Evolutionary conservation across 1,140 invertebrate species (phyloP).

Genomic region (Calliopsis andreniformis): DNA sequence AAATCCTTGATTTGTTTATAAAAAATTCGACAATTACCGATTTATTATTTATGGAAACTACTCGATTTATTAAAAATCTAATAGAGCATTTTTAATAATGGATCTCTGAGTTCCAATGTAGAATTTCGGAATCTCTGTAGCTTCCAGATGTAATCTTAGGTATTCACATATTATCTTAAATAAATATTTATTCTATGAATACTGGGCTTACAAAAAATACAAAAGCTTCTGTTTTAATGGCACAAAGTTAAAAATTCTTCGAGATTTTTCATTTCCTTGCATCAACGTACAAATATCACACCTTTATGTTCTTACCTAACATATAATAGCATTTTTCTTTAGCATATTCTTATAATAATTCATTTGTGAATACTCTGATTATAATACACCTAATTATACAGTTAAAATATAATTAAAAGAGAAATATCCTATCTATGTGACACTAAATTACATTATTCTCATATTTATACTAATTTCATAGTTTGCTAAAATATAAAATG

Average conservation of each 20-base stretch:
- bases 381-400: neutral
- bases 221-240: conserved; percentile 4
- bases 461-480: neutral
- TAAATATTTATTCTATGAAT: too few species aligned
- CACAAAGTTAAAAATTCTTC: conserved; percentile 6
- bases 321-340: conserved; percentile 6
- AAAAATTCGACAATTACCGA: too few species aligned
- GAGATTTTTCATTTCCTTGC: neutral
- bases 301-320: neutral
- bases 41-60: too few species aligned
- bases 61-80: too few species aligned
- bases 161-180: too few species aligned
- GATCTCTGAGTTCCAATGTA: too few species aligned
- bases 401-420: neutral
- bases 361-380: conserved; percentile 3
- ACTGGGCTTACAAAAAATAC: too few species aligned
- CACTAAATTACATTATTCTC: neutral
- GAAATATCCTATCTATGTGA: neutral
- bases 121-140: too few species aligned
- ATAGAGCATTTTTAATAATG: too few species aligned
- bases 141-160: too few species aligned
- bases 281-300: neutral
- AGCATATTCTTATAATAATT: neutral
- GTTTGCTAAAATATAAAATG: neutral
- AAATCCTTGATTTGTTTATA: too few species aligned